Base-by-base conservation (phyloP, 2,113 vertebrate species). In the Arvicanthis niloticus region DNA sequence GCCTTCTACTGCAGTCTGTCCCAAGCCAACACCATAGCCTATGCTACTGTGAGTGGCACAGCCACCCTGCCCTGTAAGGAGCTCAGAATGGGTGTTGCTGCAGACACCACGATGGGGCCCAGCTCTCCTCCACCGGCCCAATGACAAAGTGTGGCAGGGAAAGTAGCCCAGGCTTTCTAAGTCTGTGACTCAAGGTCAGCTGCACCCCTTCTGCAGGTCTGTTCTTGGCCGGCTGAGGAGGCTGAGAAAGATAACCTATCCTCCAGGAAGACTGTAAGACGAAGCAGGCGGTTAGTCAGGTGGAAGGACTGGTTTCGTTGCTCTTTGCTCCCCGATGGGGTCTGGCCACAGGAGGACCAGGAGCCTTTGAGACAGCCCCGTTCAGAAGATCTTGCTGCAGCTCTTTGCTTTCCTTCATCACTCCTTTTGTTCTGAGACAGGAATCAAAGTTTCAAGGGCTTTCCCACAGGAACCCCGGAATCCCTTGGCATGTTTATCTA, bases 401-500 rank as follows among this genome's bases (percentile, higher is more conserved):
- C 37, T 68, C 9, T 53, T 60, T 70, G 0, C n/a, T 31, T 65
- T 65, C 40, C 48, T n/a, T 29, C 12, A 12, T 56, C 45, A 37
- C 11, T 3, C 51, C 31, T 48, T 53, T 65, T 86, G 77, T 77
- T 89, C 91, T 68, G 58, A 91, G 0, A 0, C 0, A 2, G 0
- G 42, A 65, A 65, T 6, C 1, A 94, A 89, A 86, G 2, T 42
- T 88, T 84, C 0, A 0, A 95, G 75, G 9, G 26, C 45, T 42
- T 75, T 6, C 3, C 56, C 4, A 67, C 60, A 94, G 15, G 1
- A 76, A 85, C 13, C 85, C 67, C 77, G 2, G 12, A 91, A 7
- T 73, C 24, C 84, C 40, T 40, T 93, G 95, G 96, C 56, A 82
- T 15, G 12, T 84, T 85, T 88, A 78, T 96, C 11, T 82, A 86